These are phyloP conservation scores for Gambusia affinis DNA, from an alignment of 2,113 vertebrate genomes.

Conservation along the genomic window DNA sequence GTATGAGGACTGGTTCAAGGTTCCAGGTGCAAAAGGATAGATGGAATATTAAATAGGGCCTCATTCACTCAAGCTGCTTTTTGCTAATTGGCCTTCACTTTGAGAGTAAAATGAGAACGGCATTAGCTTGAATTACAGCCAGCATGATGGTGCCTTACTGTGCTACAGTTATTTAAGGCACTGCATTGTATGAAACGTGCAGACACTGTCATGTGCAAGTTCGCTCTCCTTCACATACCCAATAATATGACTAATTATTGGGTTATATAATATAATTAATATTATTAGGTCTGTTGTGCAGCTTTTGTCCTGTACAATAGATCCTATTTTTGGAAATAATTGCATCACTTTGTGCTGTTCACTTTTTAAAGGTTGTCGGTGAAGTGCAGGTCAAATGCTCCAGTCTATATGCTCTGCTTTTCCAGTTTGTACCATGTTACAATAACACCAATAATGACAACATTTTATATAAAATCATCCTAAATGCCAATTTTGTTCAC, in stretches of 20 bases:
- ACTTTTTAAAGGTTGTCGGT: slow-evolving; percentile 4
- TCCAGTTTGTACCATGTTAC: not conserved
- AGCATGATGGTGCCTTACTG: slow-evolving; percentile 10
- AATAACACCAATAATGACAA: not conserved
- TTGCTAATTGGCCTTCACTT: slow-evolving; percentile 65
- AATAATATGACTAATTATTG: not conserved
- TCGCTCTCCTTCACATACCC: not conserved
- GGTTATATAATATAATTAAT: too few species aligned
- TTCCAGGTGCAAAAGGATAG: slow-evolving; percentile 46
- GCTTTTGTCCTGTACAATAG: not conserved
- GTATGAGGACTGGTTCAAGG: slow-evolving; percentile 22
- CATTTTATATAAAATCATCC: not conserved
- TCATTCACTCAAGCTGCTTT: slow-evolving; percentile 35
- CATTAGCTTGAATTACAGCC: slow-evolving; percentile 24
- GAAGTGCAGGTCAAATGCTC: not conserved
- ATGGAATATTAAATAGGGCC: slow-evolving; percentile 51
- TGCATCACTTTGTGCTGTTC: not conserved
- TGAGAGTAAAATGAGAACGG: slow-evolving; percentile 54
- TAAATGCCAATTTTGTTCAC: not conserved
- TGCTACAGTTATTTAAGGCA: slow-evolving; percentile 39
- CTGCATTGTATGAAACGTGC: slow-evolving; percentile 8
- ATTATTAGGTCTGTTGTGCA: not conserved
- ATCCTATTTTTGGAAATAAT: not conserved
- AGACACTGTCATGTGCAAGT: not conserved
- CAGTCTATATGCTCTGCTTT: not conserved